Base-by-base conservation (phyloP, 2,113 vertebrate genomes). In the Brachirus orientalis region DNA sequence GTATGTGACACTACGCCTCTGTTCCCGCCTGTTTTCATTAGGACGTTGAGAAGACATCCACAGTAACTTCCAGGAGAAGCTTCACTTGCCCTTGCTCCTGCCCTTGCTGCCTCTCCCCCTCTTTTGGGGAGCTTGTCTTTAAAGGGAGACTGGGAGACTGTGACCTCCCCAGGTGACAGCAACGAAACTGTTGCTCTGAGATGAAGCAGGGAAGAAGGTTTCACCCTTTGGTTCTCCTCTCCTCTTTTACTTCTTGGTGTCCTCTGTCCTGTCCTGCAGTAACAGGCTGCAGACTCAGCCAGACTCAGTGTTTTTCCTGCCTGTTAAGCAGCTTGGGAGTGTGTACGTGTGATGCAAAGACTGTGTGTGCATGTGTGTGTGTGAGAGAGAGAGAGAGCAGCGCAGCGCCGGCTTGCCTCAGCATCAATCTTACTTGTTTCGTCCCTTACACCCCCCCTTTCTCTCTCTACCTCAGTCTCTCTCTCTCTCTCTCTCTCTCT, bases 291-390 rank as follows among this genome's bases (percentile, higher is more conserved):
- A 51, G 62, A 76, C 70, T 83, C 72, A 77, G 69, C 70, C 61
- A 73, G 71, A 83, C 66, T 83, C 76, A 75, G 82, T 79, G 83
- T 74, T 86, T 84, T 80, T 85, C 77, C 80, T 84, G 84, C 81
- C 79, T 79, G 73, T 83, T 84, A 85, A 89, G 86, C 85, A 87
- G 89, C 86, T 82, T 77, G 78, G 60, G 77, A 87, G 85, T 76
- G 85, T 69, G 75, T 60, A 67, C 10, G 72, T 12, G 63, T 78
- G 77, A 79, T 80, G 80, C 70, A 79, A 57, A 54, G 77, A 61
- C 53, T 74, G 69, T 63, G 20, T 60, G 18, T 67, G 66, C 73
- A 63, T 59, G 65, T 28, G 79, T 72, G 69, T 67, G 61, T 84
- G 68, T 35, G 69, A n/a, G 50, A 6, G 53, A 14, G 53, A n/a